Conservation (phyloP, 2,113 vertebrate species). For the Scalopus aquaticus region DNA sequence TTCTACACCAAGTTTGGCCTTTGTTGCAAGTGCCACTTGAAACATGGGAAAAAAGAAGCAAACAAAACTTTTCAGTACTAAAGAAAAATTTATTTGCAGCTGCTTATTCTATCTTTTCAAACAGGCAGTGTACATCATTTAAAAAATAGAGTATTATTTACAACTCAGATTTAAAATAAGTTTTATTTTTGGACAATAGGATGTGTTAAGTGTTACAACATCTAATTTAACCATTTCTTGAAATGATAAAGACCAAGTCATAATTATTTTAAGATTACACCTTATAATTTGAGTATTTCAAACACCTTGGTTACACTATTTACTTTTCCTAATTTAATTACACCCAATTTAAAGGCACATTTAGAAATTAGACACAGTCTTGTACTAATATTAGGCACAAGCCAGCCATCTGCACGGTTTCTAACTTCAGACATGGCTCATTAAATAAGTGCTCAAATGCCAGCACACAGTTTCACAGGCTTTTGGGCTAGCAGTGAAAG, state of each 20-base stretch:
- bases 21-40: slow-evolving; percentile 28
- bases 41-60: neutral
- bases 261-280: neutral
- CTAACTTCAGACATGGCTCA: slow-evolving; percentile 38
- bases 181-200: neutral
- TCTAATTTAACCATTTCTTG: neutral
- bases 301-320: neutral
- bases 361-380: neutral
- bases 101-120: neutral
- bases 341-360: slow-evolving; percentile 19
- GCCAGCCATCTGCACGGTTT: slow-evolving; percentile 13
- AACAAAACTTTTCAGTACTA: neutral
- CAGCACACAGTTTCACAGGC: neutral
- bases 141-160: slow-evolving; percentile 12
- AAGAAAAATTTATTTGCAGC: neutral
- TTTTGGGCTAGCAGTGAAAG: neutral
- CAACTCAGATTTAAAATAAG: neutral
- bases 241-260: neutral
- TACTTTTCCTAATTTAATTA: slow-evolving; percentile 32
- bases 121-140: neutral
- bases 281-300: neutral
- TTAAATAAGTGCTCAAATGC: neutral
- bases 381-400: neutral
- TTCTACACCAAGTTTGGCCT: neutral
- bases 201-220: neutral